phyloP scores from a whole-genome alignment of 2,888 invertebrate genomes.

The Pandemis heparana region DNA sequence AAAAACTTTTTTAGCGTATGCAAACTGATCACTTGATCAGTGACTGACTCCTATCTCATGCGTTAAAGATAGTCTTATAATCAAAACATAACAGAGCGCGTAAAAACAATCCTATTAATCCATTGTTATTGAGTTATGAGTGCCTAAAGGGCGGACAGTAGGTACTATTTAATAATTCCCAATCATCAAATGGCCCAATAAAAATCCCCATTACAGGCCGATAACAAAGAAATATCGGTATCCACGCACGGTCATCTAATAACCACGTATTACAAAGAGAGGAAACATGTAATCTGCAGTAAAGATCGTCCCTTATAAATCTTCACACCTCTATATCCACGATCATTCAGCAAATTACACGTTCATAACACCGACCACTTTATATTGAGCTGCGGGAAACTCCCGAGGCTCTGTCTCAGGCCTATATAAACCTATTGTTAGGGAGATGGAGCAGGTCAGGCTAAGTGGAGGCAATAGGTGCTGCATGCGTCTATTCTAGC shows the following conservation, averaged over 20 bases:
- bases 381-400: conserved; percentile 30
- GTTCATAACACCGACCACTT: conserved; percentile 42
- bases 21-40: no score
- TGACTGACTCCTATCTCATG: no score
- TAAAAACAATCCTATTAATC: not conserved
- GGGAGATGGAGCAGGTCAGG: conserved; percentile 44
- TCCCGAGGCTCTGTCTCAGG: not conserved
- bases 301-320: conserved; percentile 48
- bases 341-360: conserved; percentile 50
- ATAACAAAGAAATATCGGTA: conserved; percentile 26
- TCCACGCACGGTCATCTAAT: conserved; percentile 34
- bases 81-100: not conserved
- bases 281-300: conserved; percentile 45
- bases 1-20: no score
- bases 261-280: conserved; percentile 42
- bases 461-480: conserved; percentile 48
- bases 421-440: not conserved
- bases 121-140: conserved; percentile 19
- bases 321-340: conserved; percentile 46
- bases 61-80: no score
- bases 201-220: conserved; percentile 14
- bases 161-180: conserved; percentile 15
- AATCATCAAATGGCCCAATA: conserved; percentile 25
- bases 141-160: not conserved
- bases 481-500: conserved; percentile 52